phyloP scores from a whole-genome alignment of 1,140 invertebrate genomes.

The Ceratosolen fusciceps region DNA sequence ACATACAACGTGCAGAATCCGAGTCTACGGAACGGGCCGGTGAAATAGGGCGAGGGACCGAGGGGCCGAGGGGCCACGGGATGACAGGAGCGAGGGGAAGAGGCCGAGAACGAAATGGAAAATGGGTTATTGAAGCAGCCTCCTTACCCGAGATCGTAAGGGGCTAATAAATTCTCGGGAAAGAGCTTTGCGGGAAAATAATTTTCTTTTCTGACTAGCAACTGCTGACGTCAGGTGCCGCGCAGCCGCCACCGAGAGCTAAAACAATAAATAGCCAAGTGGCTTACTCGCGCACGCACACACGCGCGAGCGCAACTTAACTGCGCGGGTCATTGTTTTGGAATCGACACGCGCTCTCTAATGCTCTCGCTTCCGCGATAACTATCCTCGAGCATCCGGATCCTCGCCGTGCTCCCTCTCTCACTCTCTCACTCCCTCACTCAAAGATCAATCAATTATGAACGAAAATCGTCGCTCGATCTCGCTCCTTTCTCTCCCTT shows the following conservation, averaged over 20 bases:
- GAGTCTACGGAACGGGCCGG: not conserved
- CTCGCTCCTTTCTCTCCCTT: no score
- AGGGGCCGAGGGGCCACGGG: not conserved
- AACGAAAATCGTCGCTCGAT: no score
- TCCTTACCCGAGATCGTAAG: conserved; percentile 14
- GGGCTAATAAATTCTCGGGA: not conserved
- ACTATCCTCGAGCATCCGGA: not conserved
- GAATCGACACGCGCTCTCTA: conserved; percentile 14
- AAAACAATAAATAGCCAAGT: conserved; percentile 24
- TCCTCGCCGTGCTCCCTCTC: not conserved
- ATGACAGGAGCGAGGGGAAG: not conserved
- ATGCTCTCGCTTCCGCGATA: conserved; percentile 28
- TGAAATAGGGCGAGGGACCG: not conserved
- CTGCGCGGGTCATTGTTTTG: conserved; percentile 32
- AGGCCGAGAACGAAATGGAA: not conserved
- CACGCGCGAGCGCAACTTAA: no score
- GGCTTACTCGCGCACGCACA: conserved; percentile 2
- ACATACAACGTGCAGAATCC: not conserved
- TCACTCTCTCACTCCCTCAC: no score
- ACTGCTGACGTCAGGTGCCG: conserved; percentile 5
- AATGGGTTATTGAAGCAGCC: not conserved
- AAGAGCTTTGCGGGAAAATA: conserved; percentile 1
- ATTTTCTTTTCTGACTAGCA: not conserved
- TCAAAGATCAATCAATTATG: no score
- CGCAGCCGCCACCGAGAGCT: not conserved